Conservation (phyloP, 2,113 vertebrate species). For the Coptodon bakossiorum region DNA sequence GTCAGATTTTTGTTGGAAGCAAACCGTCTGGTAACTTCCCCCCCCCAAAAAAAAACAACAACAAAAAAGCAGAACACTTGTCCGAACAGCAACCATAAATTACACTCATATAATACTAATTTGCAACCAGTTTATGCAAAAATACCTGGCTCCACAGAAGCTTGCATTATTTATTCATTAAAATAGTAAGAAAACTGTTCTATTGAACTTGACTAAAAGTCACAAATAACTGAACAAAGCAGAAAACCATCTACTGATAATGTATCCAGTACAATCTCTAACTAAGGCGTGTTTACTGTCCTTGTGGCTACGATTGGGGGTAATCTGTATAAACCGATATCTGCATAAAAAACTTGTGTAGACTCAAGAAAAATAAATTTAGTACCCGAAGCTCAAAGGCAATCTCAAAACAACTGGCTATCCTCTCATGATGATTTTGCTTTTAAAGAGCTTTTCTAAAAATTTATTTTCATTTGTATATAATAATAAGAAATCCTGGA, state of each 20-base stretch:
- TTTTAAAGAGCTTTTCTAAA: background rate
- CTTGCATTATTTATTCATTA: background rate
- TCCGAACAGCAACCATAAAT: background rate
- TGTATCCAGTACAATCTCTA: background rate
- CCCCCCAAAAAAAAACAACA: too few relatives aligned
- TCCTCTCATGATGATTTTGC: background rate
- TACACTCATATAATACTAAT: background rate
- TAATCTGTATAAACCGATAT: background rate
- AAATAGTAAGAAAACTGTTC: background rate
- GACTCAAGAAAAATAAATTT: background rate
- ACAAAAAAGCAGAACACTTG: background rate
- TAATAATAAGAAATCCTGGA: background rate
- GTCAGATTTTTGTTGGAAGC: slow-evolving; percentile 1
- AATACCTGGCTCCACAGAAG: background rate
- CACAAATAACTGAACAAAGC: fast-evolving
- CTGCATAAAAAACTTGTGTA: background rate
- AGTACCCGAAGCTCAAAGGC: background rate
- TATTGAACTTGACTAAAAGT: background rate
- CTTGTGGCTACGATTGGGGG: background rate
- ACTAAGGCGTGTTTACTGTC: background rate
- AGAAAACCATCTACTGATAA: background rate
- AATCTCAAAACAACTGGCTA: background rate
- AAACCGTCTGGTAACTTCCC: slow-evolving; percentile 8
- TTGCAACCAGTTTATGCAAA: background rate
- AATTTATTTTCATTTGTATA: background rate